A percentile compares a stretch with the other conserved stretches of the same genome.
phyloP scores from a whole-genome alignment of 2,888 invertebrate genomes.

The Pheosia gnoma region DNA sequence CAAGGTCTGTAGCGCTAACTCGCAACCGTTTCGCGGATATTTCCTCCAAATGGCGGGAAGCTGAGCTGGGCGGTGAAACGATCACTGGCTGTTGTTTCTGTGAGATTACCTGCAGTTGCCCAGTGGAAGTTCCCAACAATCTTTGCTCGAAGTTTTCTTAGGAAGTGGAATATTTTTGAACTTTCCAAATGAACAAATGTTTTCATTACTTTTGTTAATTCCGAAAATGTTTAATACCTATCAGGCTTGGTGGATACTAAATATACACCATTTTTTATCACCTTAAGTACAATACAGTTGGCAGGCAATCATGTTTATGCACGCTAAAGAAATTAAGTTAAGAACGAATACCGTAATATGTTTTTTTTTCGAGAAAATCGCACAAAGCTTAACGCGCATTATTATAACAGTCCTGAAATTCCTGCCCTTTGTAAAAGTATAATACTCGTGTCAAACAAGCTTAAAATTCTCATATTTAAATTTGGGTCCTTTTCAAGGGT shows the following conservation, averaged over 20 bases:
- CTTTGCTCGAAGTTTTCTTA: too few relatives aligned
- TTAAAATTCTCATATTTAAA: constrained; percentile 1
- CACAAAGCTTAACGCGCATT: not conserved
- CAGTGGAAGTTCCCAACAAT: not conserved
- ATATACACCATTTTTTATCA: too few relatives aligned
- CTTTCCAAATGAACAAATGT: too few relatives aligned
- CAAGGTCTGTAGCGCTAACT: not conserved
- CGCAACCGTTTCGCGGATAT: not conserved
- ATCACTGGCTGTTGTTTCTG: not conserved
- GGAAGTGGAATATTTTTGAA: too few relatives aligned
- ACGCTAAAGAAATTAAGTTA: too few relatives aligned
- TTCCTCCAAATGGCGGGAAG: not conserved
- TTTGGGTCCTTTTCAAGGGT: not conserved
- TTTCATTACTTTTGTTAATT: too few relatives aligned
- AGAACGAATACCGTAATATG: too few relatives aligned
- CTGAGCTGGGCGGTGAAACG: not conserved
- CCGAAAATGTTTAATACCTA: too few relatives aligned
- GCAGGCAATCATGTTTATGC: too few relatives aligned
- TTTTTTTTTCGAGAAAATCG: not conserved
- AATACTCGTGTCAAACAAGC: not conserved
- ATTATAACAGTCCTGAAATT: not conserved
- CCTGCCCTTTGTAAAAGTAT: not conserved
- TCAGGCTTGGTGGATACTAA: too few relatives aligned
- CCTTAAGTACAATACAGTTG: too few relatives aligned
- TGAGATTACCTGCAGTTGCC: not conserved